Evolutionary conservation across 2,113 vertebrate genomes (phyloP).

Genomic region (Gymnocephalus cernua): DNA sequence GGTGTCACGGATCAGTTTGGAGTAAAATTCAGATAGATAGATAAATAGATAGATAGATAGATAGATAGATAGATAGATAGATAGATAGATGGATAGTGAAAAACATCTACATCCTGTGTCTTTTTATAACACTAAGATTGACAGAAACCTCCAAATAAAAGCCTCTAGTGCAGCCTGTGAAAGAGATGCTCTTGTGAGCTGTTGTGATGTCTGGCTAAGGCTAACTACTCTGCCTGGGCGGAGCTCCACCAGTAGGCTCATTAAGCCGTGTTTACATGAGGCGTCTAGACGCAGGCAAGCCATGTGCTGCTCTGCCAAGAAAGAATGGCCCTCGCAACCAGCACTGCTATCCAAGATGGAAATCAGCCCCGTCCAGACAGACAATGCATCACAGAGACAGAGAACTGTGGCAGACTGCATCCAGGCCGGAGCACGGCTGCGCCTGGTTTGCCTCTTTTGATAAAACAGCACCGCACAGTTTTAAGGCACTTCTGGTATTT

Average conservation of each 20-base stretch:
- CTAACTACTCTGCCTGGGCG: conserved; percentile 37
- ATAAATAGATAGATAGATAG: too few relatives aligned
- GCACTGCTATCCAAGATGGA: conserved; percentile 74
- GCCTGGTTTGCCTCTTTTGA: conserved; percentile 60
- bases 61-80: too few relatives aligned
- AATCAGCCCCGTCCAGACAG: conserved; percentile 61
- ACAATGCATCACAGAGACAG: conserved; percentile 67
- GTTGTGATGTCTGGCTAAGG: conserved; percentile 47
- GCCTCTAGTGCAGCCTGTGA: conserved; percentile 9
- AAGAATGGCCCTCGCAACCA: conserved; percentile 54
- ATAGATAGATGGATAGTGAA: too few relatives aligned
- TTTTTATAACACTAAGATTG: background rate
- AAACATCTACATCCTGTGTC: background rate
- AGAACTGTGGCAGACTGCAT: conserved; percentile 31
- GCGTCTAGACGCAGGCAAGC: conserved; percentile 73
- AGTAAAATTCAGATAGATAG: conserved; percentile 8
- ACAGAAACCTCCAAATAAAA: conserved; percentile 30
- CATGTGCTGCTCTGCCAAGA: conserved; percentile 65
- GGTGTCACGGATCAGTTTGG: conserved; percentile 37
- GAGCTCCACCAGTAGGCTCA: conserved; percentile 59
- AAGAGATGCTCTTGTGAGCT: conserved; percentile 43
- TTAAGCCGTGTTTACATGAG: conserved; percentile 79
- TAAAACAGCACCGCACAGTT: conserved; percentile 60
- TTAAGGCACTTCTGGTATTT: conserved; percentile 64
- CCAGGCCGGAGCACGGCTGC: conserved; percentile 25